Evolutionary conservation across 2,888 invertebrate species (phyloP).

Genomic region (Eustalomyia histrio): DNA sequence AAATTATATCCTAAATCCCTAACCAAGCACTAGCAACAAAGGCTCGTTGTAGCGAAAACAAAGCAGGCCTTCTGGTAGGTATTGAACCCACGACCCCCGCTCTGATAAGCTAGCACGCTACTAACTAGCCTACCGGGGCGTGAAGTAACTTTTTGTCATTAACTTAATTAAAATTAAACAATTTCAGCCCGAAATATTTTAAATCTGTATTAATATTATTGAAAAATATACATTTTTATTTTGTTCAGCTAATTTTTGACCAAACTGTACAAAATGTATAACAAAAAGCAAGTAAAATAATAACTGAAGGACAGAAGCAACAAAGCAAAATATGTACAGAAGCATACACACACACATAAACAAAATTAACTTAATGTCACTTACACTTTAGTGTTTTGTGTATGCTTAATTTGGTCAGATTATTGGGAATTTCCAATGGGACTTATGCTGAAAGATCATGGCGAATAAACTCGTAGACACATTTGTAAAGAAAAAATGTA

Average conservation of each 20-base stretch:
- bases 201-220: too few species aligned
- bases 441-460: conserved; percentile 47
- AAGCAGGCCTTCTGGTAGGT: too few species aligned
- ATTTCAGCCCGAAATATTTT: too few species aligned
- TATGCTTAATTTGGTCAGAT: conserved; percentile 77
- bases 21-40: too few species aligned
- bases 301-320: neutral
- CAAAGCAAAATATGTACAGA: neutral
- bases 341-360: conserved; percentile 66
- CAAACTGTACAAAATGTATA: neutral
- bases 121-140: too few species aligned
- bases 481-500: neutral
- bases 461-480: neutral
- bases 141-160: too few species aligned
- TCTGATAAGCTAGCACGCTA: too few species aligned
- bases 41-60: too few species aligned
- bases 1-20: too few species aligned
- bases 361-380: conserved; percentile 77
- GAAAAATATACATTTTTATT: too few species aligned
- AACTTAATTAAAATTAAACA: too few species aligned
- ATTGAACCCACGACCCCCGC: too few species aligned
- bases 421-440: conserved; percentile 77
- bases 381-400: conserved; percentile 77
- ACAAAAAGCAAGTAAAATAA: neutral
- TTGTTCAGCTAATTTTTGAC: neutral